Conservation (phyloP, 2,888 invertebrate species). For the Nasonia oneida region DNA sequence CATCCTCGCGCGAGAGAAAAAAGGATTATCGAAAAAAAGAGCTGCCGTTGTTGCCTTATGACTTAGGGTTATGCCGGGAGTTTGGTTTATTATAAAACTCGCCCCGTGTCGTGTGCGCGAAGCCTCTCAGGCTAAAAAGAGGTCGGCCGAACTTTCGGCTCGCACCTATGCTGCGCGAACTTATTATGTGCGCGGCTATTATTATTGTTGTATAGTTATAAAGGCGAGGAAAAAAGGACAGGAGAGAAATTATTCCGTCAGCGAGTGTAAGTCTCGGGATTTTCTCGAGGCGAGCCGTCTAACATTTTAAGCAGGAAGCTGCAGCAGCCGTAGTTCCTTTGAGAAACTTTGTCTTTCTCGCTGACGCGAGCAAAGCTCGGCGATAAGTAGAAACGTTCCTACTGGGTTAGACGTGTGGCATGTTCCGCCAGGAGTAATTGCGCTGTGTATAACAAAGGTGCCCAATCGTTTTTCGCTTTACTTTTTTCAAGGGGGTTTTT, state of each 20-base stretch:
- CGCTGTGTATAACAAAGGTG: not conserved
- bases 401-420: not conserved
- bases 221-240: not conserved
- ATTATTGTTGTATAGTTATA: not conserved
- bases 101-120: not conserved
- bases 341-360: conserved; percentile 3
- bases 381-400: not conserved
- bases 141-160: not conserved
- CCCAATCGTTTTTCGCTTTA: not conserved
- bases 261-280: not conserved
- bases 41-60: not conserved
- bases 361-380: not conserved
- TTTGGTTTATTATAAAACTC: conserved; percentile 51
- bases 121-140: not conserved
- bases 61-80: conserved; percentile 17
- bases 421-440: not conserved
- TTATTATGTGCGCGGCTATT: not conserved
- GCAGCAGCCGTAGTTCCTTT: not conserved
- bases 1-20: conserved; percentile 14
- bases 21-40: conserved; percentile 34
- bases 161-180: not conserved
- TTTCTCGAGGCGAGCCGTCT: not conserved
- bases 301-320: conserved; percentile 12
- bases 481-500: not conserved
- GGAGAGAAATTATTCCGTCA: conserved; percentile 1